Percentiles rank a stretch among this genome's conserved stretches.
Conservation (phyloP, 2,888 invertebrate genomes). For the Leptodirus hochenwartii region DNA sequence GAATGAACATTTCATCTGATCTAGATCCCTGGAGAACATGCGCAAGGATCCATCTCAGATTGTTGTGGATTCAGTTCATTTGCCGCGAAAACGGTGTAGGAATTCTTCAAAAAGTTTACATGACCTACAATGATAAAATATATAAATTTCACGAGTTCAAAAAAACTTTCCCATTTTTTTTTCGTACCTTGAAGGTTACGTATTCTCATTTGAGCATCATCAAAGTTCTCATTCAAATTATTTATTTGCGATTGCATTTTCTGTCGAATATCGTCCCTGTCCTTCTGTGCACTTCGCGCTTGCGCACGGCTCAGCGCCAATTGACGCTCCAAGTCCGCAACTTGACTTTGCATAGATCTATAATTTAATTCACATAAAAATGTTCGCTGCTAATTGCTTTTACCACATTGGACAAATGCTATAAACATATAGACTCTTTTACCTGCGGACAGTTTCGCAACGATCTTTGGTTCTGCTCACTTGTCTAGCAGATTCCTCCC, state of each 20-base stretch:
- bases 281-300: constrained; percentile 44
- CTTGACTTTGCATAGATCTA: constrained; percentile 42
- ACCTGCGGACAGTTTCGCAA: constrained; percentile 41
- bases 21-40: too few relatives aligned
- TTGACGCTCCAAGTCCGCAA: constrained; percentile 47
- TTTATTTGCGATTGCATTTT: constrained; percentile 50
- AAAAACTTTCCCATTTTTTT: too few relatives aligned
- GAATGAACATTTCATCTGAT: too few relatives aligned
- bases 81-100: constrained; percentile 20
- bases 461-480: constrained; percentile 39
- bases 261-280: constrained; percentile 48
- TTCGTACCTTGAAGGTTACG: constrained; percentile 42
- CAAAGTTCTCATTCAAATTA: constrained; percentile 46
- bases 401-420: too few relatives aligned
- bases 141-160: too few relatives aligned
- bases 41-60: too few relatives aligned
- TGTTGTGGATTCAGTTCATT: constrained; percentile 11
- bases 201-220: constrained; percentile 44
- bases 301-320: constrained; percentile 43
- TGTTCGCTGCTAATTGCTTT: too few relatives aligned
- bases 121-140: too few relatives aligned
- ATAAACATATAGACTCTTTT: too few relatives aligned
- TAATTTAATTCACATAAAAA: too few relatives aligned
- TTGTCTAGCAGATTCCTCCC: constrained; percentile 50
- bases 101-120: constrained; percentile 37